phyloP scores from a whole-genome alignment of 1,140 invertebrate genomes.

The Odontomachus brunneus region DNA sequence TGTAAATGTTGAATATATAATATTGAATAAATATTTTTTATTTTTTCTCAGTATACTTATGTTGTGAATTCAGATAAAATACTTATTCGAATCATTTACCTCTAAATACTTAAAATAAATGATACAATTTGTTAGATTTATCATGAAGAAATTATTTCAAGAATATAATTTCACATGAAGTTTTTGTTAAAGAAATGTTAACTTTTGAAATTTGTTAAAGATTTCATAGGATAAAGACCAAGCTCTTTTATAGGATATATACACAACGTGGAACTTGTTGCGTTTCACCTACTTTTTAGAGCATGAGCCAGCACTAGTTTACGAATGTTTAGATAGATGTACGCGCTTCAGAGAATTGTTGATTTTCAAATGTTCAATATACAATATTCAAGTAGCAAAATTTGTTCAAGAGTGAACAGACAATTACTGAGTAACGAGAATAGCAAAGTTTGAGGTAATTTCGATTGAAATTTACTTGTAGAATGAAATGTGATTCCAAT shows the following conservation, averaged over 20 bases:
- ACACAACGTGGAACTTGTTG: constrained; percentile 41
- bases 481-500: no score
- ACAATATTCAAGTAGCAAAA: no score
- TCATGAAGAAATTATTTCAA: not conserved
- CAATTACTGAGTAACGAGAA: no score
- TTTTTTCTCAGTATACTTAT: no score
- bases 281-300: constrained; percentile 34
- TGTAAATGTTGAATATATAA: no score
- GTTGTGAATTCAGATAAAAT: no score
- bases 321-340: constrained; percentile 26
- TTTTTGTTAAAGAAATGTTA: constrained; percentile 3
- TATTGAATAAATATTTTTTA: no score
- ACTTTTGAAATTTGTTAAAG: constrained; percentile 4
- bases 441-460: no score
- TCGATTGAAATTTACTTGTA: no score
- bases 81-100: no score
- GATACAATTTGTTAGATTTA: not conserved
- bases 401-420: no score
- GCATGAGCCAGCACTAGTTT: not conserved
- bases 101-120: no score
- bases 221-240: constrained; percentile 21
- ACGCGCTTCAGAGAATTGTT: not conserved
- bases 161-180: constrained; percentile 24
- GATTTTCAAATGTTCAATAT: not conserved
- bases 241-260: not conserved